Conservation (phyloP, 2,797 vertebrate genomes). For the Botia almorhae region DNA sequence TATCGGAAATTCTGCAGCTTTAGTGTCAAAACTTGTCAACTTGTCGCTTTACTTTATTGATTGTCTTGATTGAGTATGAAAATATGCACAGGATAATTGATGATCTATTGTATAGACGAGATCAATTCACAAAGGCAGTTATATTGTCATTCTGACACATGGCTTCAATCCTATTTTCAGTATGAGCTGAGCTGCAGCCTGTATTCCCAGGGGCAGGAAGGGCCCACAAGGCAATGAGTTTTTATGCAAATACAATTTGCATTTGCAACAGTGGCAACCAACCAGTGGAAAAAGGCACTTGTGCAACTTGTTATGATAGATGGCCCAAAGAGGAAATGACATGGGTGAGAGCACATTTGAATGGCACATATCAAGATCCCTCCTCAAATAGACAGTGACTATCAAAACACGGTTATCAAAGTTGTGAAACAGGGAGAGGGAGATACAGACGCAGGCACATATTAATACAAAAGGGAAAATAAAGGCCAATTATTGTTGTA, state of each 20-base stretch:
- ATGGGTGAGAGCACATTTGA: slow-evolving; percentile 61
- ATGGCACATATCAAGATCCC: slow-evolving; percentile 61
- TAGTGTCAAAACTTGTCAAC: slow-evolving; percentile 33
- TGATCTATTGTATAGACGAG: background rate
- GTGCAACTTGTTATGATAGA: slow-evolving; percentile 62
- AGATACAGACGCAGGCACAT: slow-evolving; percentile 35
- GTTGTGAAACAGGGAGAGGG: slow-evolving; percentile 49
- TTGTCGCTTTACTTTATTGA: slow-evolving; percentile 19
- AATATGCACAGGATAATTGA: slow-evolving; percentile 2
- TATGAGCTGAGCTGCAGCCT: slow-evolving; percentile 30
- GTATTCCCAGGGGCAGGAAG: slow-evolving; percentile 55
- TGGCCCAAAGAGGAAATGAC: slow-evolving; percentile 58
- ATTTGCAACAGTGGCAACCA: slow-evolving; percentile 54
- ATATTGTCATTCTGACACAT: slow-evolving; percentile 11
- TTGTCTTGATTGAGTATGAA: slow-evolving; percentile 20
- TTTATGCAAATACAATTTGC: slow-evolving; percentile 67
- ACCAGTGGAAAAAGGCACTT: slow-evolving; percentile 59
- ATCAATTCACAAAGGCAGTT: slow-evolving; percentile 6
- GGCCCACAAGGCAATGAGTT: slow-evolving; percentile 51
- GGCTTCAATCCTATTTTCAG: slow-evolving; percentile 26
- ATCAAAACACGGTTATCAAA: slow-evolving; percentile 61
- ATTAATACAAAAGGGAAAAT: background rate
- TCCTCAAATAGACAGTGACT: slow-evolving; percentile 58
- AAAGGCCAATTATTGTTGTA: background rate
- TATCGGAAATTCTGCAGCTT: slow-evolving; percentile 4